These are phyloP conservation scores for Erebia ligea DNA, from an alignment of 2,888 invertebrate species.

Conservation along the genomic window DNA sequence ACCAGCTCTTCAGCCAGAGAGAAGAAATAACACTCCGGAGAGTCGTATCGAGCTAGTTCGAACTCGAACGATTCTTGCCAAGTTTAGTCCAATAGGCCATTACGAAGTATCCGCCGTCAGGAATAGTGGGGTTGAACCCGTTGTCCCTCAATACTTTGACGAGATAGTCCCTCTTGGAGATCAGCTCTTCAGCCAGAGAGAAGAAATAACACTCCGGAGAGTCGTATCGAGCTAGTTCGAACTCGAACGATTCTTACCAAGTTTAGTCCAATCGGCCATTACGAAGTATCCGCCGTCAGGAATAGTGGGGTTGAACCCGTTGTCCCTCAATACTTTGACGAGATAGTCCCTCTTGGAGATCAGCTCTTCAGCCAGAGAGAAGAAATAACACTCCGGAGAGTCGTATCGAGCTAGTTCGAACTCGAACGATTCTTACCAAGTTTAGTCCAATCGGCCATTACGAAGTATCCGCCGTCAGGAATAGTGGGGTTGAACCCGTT, in stretches of 20 bases:
- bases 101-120: slow-evolving; percentile 99
- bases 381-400: slow-evolving; percentile 84
- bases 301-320: slow-evolving; percentile 94
- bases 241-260: slow-evolving; percentile 77
- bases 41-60: no score
- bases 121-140: no score
- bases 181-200: no score
- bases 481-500: slow-evolving; percentile 95
- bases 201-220: no score
- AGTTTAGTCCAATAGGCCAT: slow-evolving; percentile 97
- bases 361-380: slow-evolving; percentile 88
- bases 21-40: no score
- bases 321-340: slow-evolving; percentile 87
- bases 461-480: slow-evolving; percentile 99
- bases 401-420: no score
- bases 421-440: slow-evolving; percentile 78
- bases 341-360: slow-evolving; percentile 91
- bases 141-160: no score
- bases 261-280: slow-evolving; percentile 94
- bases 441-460: slow-evolving; percentile 95
- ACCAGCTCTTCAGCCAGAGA: no score
- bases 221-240: no score
- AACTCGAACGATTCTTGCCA: no score
- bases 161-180: no score
- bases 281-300: slow-evolving; percentile 99